These are phyloP conservation scores for Pollenia angustigena DNA, from an alignment of 2,888 invertebrate species.

Conservation along the genomic window DNA sequence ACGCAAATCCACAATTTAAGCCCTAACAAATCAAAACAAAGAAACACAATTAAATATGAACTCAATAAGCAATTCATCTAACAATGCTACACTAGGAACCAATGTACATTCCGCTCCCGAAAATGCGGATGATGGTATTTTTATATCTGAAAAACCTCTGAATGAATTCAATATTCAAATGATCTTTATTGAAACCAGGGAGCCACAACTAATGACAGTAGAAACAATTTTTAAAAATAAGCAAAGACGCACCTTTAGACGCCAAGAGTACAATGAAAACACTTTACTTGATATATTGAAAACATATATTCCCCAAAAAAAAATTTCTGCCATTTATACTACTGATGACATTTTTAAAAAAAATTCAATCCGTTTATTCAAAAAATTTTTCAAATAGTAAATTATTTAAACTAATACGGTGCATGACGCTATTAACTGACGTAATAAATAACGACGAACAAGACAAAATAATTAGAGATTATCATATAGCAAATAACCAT, in stretches of 20 bases:
- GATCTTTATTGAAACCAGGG: background rate
- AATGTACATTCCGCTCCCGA: background rate
- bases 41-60: slow-evolving; percentile 19
- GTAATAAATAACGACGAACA: background rate
- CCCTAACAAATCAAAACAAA: background rate
- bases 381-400: background rate
- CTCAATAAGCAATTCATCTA: background rate
- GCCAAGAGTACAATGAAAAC: background rate
- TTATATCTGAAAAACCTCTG: background rate
- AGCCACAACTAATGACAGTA: too few relatives aligned
- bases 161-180: slow-evolving; percentile 5
- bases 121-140: slow-evolving; percentile 10
- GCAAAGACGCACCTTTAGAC: background rate
- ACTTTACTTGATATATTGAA: background rate
- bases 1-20: too few relatives aligned
- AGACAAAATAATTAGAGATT: background rate
- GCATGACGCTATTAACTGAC: background rate
- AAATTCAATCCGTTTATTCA: background rate
- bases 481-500: background rate
- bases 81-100: background rate
- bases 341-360: background rate
- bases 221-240: too few relatives aligned
- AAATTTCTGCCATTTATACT: background rate
- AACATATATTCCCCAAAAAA: background rate
- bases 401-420: background rate